Conservation (phyloP, 2,888 invertebrate genomes). For the Heliconius charithonia region DNA sequence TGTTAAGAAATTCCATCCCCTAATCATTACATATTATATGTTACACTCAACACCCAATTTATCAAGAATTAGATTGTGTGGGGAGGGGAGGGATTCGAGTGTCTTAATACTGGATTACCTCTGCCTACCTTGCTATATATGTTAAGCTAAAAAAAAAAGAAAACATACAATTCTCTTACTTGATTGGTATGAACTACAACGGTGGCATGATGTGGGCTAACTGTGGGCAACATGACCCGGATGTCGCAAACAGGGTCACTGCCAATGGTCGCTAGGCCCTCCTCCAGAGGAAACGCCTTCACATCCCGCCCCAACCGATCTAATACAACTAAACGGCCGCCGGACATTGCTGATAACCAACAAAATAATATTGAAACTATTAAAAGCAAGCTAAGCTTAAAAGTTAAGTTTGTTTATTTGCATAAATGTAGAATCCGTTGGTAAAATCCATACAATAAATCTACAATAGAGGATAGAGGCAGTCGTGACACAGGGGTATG, state of each 20-base stretch:
- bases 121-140: no score
- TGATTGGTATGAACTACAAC: conserved; percentile 69
- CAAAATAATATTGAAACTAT: not conserved
- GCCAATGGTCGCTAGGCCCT: conserved; percentile 72
- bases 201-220: conserved; percentile 72
- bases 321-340: conserved; percentile 72
- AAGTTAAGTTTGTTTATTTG: not conserved
- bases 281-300: conserved; percentile 62
- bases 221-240: conserved; percentile 64
- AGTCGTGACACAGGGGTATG: no score
- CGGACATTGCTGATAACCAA: conserved; percentile 51
- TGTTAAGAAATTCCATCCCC: no score
- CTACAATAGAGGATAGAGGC: not conserved
- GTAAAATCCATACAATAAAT: not conserved
- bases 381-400: not conserved
- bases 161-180: conserved; percentile 52
- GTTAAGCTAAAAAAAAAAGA: no score
- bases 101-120: no score
- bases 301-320: conserved; percentile 69
- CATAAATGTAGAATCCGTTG: not conserved
- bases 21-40: no score
- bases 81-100: no score
- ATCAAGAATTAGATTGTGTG: no score
- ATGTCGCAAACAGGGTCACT: conserved; percentile 70
- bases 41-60: no score